phyloP scores from a whole-genome alignment of 2,797 vertebrate species.

The Loris lydekkerianus region DNA sequence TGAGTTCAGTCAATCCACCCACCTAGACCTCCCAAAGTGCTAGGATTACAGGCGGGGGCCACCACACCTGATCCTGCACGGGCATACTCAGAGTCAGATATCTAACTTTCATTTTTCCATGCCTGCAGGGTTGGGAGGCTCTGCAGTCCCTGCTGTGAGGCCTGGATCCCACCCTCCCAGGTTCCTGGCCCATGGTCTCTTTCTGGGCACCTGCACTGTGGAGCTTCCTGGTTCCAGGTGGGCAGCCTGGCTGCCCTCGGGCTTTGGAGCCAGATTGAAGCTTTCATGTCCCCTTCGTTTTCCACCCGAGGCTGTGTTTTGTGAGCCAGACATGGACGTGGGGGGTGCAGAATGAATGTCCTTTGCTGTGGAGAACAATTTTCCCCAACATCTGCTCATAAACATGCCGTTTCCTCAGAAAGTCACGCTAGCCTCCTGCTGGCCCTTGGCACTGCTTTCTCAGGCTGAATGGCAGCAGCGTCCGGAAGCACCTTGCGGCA shows the following conservation, averaged over 20 bases:
- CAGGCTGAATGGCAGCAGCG: conserved; percentile 17
- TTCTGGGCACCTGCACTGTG: background rate
- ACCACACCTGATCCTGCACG: background rate
- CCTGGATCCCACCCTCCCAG: too few species aligned
- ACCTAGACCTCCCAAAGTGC: too few species aligned
- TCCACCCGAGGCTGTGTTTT: conserved; percentile 31
- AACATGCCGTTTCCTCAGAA: background rate
- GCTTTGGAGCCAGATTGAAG: background rate
- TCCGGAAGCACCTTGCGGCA: conserved; percentile 45
- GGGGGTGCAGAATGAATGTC: background rate
- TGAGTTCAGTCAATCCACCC: too few species aligned
- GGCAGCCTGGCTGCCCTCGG: background rate
- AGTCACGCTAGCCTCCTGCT: background rate
- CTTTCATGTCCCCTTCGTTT: conserved; percentile 1
- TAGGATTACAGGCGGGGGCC: too few species aligned
- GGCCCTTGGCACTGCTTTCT: background rate
- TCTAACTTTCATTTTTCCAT: background rate
- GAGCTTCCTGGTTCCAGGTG: background rate
- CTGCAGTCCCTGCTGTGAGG: background rate
- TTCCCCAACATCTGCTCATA: conserved; percentile 43
- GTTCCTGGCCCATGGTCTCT: background rate
- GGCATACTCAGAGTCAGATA: background rate
- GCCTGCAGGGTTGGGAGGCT: background rate
- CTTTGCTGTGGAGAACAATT: conserved; percentile 41
- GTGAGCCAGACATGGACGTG: background rate